Conservation (phyloP, 2,797 vertebrate species). For the Rhinoraja longicauda region DNA sequence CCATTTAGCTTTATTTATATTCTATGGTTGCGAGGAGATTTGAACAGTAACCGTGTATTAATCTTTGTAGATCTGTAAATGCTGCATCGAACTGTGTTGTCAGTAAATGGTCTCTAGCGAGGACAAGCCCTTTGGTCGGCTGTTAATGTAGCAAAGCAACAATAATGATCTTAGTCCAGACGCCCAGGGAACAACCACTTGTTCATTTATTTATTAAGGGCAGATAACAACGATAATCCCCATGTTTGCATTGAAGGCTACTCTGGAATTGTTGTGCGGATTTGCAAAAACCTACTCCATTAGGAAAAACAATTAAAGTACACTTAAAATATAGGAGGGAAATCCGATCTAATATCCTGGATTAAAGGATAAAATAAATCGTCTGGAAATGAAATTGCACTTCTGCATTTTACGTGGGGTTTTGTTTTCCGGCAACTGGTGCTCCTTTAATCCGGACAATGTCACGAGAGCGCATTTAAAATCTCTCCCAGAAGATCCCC, state of each 20-base stretch:
- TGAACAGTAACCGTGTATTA: background rate
- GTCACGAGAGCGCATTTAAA: no score
- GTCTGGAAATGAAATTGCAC: background rate
- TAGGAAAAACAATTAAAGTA: background rate
- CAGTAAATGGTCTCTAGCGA: background rate
- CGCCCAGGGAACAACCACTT: background rate
- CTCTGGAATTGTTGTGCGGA: background rate
- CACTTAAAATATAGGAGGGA: background rate
- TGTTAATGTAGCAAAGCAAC: background rate
- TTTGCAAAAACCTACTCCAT: background rate
- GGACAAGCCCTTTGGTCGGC: slow-evolving; percentile 16
- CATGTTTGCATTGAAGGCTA: background rate
- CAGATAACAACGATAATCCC: background rate
- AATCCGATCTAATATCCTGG: background rate
- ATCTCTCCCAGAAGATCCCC: no score
- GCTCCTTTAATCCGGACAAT: no score
- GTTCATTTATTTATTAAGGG: slow-evolving; percentile 7
- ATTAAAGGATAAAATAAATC: background rate
- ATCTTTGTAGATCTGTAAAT: slow-evolving; percentile 21
- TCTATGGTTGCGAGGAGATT: slow-evolving; percentile 12
- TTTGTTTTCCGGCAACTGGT: no score
- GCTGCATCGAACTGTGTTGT: background rate
- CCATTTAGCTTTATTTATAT: background rate
- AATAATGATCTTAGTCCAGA: background rate
- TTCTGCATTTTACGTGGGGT: background rate